Evolutionary conservation across 2,888 invertebrate species (phyloP).

Genomic region (Tholera decimalis): DNA sequence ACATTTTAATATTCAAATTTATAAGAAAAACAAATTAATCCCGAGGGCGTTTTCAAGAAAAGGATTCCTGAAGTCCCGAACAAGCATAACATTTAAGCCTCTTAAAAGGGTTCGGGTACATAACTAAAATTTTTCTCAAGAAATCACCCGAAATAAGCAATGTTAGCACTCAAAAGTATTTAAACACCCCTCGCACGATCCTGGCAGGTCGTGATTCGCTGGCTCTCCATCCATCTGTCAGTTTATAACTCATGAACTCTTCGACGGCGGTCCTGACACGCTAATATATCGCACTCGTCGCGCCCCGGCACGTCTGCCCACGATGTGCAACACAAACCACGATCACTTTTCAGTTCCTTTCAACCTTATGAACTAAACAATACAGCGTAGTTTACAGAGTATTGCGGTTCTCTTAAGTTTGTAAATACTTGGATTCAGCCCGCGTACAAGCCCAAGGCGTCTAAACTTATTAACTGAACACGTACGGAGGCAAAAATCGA

Average conservation of each 20-base stretch:
- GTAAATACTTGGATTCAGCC: constrained; percentile 64
- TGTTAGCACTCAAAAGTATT: constrained; percentile 27
- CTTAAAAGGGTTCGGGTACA: constrained; percentile 23
- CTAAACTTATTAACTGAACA: constrained; percentile 79
- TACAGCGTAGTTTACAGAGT: constrained; percentile 40
- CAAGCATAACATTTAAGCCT: constrained; percentile 23
- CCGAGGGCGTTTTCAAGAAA: neutral
- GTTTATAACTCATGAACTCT: constrained; percentile 53
- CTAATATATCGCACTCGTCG: constrained; percentile 63
- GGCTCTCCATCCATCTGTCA: constrained; percentile 42
- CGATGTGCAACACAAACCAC: constrained; percentile 61
- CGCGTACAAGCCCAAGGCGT: constrained; percentile 71
- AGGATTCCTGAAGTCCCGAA: neutral
- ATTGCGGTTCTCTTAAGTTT: neutral
- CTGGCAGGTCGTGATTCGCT: constrained; percentile 32
- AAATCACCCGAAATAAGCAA: constrained; percentile 15
- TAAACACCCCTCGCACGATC: constrained; percentile 23
- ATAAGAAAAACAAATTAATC: neutral
- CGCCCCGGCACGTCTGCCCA: constrained; percentile 68
- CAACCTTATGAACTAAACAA: constrained; percentile 14
- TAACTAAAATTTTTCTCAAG: constrained; percentile 3
- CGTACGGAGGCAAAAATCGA: constrained; percentile 68
- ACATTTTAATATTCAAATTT: neutral
- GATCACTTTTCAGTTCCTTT: constrained; percentile 9
- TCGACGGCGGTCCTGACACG: constrained; percentile 44